phyloP scores from a whole-genome alignment of 2,888 invertebrate species.

The Dastarcus helophoroides region DNA sequence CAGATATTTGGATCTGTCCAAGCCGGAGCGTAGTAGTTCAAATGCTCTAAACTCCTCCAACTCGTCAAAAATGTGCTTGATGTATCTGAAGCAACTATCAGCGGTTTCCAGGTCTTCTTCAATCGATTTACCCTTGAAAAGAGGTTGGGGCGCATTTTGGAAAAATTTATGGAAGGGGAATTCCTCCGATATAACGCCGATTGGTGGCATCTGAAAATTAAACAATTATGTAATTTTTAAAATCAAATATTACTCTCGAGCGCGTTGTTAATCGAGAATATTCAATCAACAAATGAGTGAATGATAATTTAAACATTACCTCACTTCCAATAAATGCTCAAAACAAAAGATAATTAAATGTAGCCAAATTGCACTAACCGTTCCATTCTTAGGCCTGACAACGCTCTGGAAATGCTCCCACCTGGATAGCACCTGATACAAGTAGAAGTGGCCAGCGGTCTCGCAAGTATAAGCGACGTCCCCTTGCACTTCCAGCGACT shows the following conservation, averaged over 20 bases:
- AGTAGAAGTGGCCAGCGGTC: conserved; percentile 95
- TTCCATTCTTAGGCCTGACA: conserved; percentile 42
- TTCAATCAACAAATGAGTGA: conserved; percentile 7
- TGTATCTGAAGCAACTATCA: conserved; percentile 86
- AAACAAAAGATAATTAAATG: no score
- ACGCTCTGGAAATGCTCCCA: conserved; percentile 80
- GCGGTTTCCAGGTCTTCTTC: conserved; percentile 83
- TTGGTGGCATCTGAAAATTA: conserved; percentile 26
- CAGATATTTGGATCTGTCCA: conserved; percentile 92
- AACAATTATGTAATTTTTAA: conserved; percentile 8
- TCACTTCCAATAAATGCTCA: no score
- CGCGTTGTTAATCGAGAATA: no score
- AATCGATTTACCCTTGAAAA: conserved; percentile 69
- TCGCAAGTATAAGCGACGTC: conserved; percentile 97
- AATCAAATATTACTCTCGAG: no score
- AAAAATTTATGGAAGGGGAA: conserved; percentile 96
- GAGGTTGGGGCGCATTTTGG: conserved; percentile 81
- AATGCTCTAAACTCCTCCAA: conserved; percentile 97
- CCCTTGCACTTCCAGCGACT: conserved; percentile 71
- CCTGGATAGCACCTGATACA: conserved; percentile 82
- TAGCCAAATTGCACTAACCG: conserved; percentile 22
- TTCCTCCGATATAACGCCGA: conserved; percentile 54
- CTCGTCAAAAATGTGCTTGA: conserved; percentile 91
- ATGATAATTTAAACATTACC: conserved; percentile 6
- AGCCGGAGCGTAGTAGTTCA: conserved; percentile 86